Conservation (phyloP, 2,113 vertebrate genomes). For the Marmota flaviventris region DNA sequence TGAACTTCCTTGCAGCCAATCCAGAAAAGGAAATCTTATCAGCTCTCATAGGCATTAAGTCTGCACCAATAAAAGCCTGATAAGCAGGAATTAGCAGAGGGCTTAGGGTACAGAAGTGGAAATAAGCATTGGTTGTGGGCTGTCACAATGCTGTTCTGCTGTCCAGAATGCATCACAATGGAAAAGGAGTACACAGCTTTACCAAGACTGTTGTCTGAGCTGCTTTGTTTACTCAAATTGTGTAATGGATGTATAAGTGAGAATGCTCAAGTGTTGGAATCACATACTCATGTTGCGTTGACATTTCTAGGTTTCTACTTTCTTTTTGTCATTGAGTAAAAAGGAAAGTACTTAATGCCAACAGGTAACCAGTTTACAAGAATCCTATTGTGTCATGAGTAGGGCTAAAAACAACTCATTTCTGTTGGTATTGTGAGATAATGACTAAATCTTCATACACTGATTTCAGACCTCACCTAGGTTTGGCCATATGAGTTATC, state of each 20-base stretch:
- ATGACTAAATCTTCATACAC: background rate
- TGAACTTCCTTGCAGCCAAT: background rate
- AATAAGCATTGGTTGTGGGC: background rate
- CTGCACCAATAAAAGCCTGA: background rate
- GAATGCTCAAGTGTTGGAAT: background rate
- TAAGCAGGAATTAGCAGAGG: background rate
- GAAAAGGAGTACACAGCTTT: background rate
- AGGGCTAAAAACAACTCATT: background rate
- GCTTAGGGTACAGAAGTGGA: background rate
- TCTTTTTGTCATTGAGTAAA: background rate
- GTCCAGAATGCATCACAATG: background rate
- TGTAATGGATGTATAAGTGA: background rate
- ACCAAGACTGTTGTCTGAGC: background rate
- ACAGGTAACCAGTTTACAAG: background rate
- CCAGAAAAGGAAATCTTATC: background rate
- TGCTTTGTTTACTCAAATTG: background rate
- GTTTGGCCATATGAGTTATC: background rate
- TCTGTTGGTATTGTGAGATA: background rate
- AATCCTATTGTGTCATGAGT: background rate
- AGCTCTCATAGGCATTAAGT: background rate
- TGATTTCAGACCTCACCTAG: background rate
- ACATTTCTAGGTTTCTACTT: background rate
- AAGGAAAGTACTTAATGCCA: background rate
- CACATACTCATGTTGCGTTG: background rate
- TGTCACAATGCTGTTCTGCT: no score